Conservation (phyloP, 2,113 vertebrate genomes). For the Arenaria interpres region DNA sequence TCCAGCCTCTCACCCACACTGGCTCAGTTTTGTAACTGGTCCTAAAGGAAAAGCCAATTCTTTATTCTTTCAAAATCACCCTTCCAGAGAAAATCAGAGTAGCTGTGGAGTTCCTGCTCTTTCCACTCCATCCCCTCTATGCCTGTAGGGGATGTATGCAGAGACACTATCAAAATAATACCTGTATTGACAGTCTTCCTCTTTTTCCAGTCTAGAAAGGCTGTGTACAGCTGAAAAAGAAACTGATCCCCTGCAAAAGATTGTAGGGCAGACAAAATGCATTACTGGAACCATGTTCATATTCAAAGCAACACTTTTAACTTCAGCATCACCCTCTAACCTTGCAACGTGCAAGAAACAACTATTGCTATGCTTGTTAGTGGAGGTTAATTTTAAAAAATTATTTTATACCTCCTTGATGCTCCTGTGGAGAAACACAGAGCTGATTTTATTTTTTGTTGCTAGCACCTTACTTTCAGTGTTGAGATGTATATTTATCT, state of each 20-base stretch:
- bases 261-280: not conserved
- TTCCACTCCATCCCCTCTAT: not conserved
- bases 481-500: not conserved
- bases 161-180: not conserved
- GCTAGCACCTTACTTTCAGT: not conserved
- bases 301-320: not conserved
- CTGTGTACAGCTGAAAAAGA: not conserved
- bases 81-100: constrained; percentile 4
- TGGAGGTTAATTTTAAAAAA: not conserved
- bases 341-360: not conserved
- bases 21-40: constrained; percentile 1
- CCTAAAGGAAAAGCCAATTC: constrained; percentile 18
- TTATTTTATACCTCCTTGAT: not conserved
- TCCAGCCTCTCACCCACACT: not conserved
- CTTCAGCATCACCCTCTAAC: not conserved
- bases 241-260: not conserved
- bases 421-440: not conserved
- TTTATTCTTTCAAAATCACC: constrained; percentile 4
- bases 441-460: not conserved
- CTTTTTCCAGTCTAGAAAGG: not conserved
- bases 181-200: not conserved
- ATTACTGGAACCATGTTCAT: not conserved
- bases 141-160: not conserved
- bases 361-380: not conserved
- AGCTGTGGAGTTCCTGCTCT: not conserved